Evolutionary conservation across 2,888 invertebrate genomes (phyloP).

Genomic region (Morpho helenor): DNA sequence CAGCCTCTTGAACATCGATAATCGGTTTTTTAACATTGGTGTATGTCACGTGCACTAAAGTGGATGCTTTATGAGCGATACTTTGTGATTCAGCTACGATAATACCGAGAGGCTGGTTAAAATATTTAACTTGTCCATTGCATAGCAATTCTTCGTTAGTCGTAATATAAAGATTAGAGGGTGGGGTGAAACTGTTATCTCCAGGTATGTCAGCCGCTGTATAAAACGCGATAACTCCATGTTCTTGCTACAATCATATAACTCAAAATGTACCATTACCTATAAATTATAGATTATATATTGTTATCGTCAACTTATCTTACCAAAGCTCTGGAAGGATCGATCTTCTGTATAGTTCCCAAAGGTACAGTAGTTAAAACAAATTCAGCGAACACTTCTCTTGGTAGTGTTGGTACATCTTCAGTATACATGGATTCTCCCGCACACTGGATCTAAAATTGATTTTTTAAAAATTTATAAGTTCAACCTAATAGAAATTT

Average conservation of each 20-base stretch:
- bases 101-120: conserved; percentile 48
- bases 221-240: conserved; percentile 81
- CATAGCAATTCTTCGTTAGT: conserved; percentile 63
- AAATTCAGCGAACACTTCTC: conserved; percentile 83
- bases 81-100: conserved; percentile 78
- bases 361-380: conserved; percentile 69
- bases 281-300: too few relatives aligned
- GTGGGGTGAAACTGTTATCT: conserved; percentile 22
- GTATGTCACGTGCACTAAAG: conserved; percentile 76
- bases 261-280: too few relatives aligned
- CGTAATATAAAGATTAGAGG: conserved; percentile 17
- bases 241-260: conserved; percentile 63
- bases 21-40: conserved; percentile 49
- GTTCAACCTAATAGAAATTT: too few relatives aligned
- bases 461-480: too few relatives aligned
- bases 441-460: conserved; percentile 73
- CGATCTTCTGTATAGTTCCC: conserved; percentile 78
- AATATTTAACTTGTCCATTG: conserved; percentile 41
- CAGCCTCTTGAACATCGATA: conserved; percentile 40
- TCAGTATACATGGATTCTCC: conserved; percentile 84
- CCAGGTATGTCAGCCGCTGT: conserved; percentile 79
- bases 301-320: conserved; percentile 7
- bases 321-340: conserved; percentile 82
- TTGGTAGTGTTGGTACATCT: conserved; percentile 76
- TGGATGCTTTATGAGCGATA: conserved; percentile 76